Conservation (phyloP, 2,888 invertebrate genomes). For the Tinea trinotella region DNA sequence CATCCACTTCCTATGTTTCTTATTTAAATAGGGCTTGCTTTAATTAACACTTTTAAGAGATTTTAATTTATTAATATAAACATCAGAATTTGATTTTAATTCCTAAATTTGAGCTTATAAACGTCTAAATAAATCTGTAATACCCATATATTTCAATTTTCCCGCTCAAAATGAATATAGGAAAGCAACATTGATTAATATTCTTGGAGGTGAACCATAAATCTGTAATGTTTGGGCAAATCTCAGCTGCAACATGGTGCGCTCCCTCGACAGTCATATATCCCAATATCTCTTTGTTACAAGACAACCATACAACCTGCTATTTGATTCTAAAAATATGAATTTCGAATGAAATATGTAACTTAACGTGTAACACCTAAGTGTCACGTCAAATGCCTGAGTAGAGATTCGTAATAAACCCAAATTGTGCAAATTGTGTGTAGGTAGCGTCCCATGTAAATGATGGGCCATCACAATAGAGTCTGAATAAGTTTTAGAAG, state of each 20-base stretch:
- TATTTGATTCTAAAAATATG: neutral
- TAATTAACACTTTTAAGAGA: neutral
- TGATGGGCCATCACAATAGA: constrained; percentile 58
- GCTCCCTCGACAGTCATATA: constrained; percentile 63
- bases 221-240: constrained; percentile 52
- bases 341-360: neutral
- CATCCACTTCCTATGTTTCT: constrained; percentile 20
- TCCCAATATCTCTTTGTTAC: constrained; percentile 41
- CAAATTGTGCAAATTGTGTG: constrained; percentile 44
- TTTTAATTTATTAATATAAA: neutral
- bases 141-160: neutral
- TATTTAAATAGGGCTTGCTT: constrained; percentile 15
- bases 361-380: too few relatives aligned
- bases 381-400: too few relatives aligned
- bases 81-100: neutral
- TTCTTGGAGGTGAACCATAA: constrained; percentile 52
- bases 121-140: neutral
- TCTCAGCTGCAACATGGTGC: constrained; percentile 43
- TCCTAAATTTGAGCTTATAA: neutral
- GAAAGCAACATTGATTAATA: constrained; percentile 43
- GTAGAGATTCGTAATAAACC: constrained; percentile 30
- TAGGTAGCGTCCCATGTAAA: constrained; percentile 63
- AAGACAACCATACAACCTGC: neutral
- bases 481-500: constrained; percentile 50
- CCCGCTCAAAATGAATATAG: constrained; percentile 15